Evolutionary conservation across 2,113 vertebrate genomes (phyloP).

Genomic region (Chionodraco myersi): DNA sequence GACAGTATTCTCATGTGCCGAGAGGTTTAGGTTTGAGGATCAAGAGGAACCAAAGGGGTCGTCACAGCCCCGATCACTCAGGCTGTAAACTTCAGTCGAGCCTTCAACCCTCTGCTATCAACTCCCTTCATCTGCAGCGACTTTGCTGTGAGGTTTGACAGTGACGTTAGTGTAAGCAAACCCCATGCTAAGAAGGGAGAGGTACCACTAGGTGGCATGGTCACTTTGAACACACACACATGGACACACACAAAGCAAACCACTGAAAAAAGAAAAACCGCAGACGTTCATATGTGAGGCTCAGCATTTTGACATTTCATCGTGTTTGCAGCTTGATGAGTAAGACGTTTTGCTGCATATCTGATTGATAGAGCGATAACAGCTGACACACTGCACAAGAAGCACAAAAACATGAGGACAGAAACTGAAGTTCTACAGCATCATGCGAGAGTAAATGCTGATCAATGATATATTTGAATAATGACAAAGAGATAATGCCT

Average conservation of each 20-base stretch:
- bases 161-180: neutral
- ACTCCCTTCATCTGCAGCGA: slow-evolving; percentile 24
- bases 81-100: slow-evolving; percentile 36
- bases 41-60: slow-evolving; percentile 50
- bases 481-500: slow-evolving; percentile 41
- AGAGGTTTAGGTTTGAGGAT: slow-evolving; percentile 52
- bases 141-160: slow-evolving; percentile 40
- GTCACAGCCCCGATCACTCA: slow-evolving; percentile 33
- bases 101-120: slow-evolving; percentile 23
- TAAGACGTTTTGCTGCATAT: slow-evolving; percentile 32
- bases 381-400: neutral
- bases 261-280: slow-evolving; percentile 16
- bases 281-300: slow-evolving; percentile 19
- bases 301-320: slow-evolving; percentile 36
- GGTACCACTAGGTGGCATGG: slow-evolving; percentile 79
- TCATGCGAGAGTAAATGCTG: slow-evolving; percentile 29
- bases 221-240: slow-evolving; percentile 68
- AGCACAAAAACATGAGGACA: slow-evolving; percentile 33
- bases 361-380: slow-evolving; percentile 37
- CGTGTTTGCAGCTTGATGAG: slow-evolving; percentile 44
- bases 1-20: slow-evolving; percentile 51
- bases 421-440: slow-evolving; percentile 26
- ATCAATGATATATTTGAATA: slow-evolving; percentile 40
- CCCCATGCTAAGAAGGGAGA: slow-evolving; percentile 7
- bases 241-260: slow-evolving; percentile 11